A percentile compares a stretch with the other conserved stretches of the same genome.
Conservation (phyloP, 2,888 invertebrate species). For the Callinectes sapidus region DNA sequence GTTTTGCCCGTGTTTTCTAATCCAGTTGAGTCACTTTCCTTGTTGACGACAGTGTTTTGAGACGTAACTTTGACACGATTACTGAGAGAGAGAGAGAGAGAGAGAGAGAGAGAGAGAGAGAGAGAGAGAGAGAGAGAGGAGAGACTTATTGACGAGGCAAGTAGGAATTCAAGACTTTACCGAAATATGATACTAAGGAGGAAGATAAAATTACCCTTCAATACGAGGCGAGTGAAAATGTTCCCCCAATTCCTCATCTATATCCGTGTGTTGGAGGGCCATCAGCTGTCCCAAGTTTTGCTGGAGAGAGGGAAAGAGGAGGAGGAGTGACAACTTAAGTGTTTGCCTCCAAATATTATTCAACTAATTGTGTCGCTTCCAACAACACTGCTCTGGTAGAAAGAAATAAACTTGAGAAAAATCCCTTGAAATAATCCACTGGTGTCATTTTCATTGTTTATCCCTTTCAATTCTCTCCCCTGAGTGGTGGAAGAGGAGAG, state of each 20-base stretch:
- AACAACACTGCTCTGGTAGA: background rate
- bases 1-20: background rate
- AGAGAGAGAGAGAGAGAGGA: background rate
- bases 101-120: slow-evolving; percentile 24
- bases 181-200: background rate
- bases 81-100: slow-evolving; percentile 11
- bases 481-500: background rate
- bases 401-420: background rate
- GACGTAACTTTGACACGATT: slow-evolving; percentile 9
- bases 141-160: background rate
- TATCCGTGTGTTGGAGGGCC: background rate
- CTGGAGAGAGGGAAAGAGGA: background rate
- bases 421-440: background rate
- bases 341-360: slow-evolving; percentile 20
- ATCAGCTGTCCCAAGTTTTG: background rate
- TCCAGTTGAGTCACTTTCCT: background rate
- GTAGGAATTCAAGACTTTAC: background rate
- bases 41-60: slow-evolving; percentile 20
- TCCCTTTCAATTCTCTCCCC: background rate
- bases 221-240: background rate
- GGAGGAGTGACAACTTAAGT: background rate
- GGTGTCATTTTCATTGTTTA: background rate
- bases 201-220: slow-evolving; percentile 7
- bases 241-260: background rate
- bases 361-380: slow-evolving; percentile 25